phyloP scores from a whole-genome alignment of 2,797 vertebrate genomes.

The Lagocephalus sceleratus region DNA sequence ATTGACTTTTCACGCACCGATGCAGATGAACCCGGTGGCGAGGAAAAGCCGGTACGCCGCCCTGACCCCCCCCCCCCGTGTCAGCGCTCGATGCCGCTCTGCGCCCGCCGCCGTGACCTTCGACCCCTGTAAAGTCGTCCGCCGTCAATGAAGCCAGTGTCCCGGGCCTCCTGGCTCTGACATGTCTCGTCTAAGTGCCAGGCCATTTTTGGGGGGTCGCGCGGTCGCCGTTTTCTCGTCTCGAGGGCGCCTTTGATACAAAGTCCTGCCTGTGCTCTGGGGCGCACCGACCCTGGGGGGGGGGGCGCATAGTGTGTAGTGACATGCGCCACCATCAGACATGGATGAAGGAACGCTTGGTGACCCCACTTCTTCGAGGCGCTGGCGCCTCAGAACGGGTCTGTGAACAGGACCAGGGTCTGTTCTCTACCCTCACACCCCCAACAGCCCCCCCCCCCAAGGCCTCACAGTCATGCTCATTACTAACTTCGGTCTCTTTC shows the following conservation, averaged over 20 bases:
- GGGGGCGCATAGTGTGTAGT: not conserved
- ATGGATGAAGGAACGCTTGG: constrained; percentile 22
- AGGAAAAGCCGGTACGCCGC: not conserved
- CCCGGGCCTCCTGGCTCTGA: constrained; percentile 38
- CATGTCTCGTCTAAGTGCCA: constrained; percentile 18
- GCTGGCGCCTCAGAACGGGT: constrained; percentile 18
- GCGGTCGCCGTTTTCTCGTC: constrained; percentile 6
- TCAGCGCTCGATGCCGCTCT: constrained; percentile 38
- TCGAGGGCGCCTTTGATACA: constrained; percentile 18
- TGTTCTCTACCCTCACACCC: constrained; percentile 30
- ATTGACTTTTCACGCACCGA: constrained; percentile 41
- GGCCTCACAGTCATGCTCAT: constrained; percentile 39
- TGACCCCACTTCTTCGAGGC: constrained; percentile 10
- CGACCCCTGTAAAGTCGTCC: constrained; percentile 36
- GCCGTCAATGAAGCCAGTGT: constrained; percentile 63
- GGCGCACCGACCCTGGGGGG: constrained; percentile 3
- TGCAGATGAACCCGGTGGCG: constrained; percentile 35
- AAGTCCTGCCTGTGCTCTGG: constrained; percentile 12
- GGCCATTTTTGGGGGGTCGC: constrained; percentile 29
- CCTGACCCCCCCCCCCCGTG: constrained; percentile 18
- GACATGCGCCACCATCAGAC: constrained; percentile 8
- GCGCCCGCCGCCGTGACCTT: constrained; percentile 23
- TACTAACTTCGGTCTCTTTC: no score
- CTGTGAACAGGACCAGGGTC: constrained; percentile 15
- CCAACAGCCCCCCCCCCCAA: constrained; percentile 22